Evolutionary conservation across 2,888 invertebrate species (phyloP).

Genomic region (Meiosimyza platycephala): DNA sequence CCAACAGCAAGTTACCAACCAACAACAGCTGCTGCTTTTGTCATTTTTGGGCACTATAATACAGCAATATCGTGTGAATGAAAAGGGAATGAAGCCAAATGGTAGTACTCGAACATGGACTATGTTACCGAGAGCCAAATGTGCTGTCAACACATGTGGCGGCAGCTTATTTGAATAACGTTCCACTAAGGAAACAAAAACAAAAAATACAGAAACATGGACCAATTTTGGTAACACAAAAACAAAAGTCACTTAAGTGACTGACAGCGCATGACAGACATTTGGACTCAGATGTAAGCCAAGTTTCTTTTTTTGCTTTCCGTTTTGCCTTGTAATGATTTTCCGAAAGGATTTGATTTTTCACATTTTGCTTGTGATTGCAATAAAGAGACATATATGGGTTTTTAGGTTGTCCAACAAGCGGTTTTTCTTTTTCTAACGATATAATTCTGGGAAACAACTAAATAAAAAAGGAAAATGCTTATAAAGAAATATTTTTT

Average conservation of each 20-base stretch:
- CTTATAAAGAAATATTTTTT: not conserved
- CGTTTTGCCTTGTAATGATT: not conserved
- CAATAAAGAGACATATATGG: not conserved
- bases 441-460: not conserved
- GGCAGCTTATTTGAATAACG: conserved; percentile 5
- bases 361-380: not conserved
- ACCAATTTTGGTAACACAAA: conserved; percentile 18
- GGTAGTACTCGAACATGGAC: too few relatives aligned
- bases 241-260: conserved; percentile 21
- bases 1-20: too few relatives aligned
- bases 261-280: conserved; percentile 30
- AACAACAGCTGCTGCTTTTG: not conserved
- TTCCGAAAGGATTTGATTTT: not conserved
- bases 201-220: not conserved
- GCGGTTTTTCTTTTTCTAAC: not conserved
- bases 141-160: too few relatives aligned
- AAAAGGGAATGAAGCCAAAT: too few relatives aligned
- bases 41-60: not conserved
- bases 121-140: too few relatives aligned
- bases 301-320: conserved; percentile 2
- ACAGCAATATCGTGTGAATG: too few relatives aligned
- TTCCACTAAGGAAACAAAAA: too few relatives aligned
- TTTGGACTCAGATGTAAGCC: conserved; percentile 7
- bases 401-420: not conserved
- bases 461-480: not conserved